These are phyloP conservation scores for Palaemon carinicauda DNA, from an alignment of 1,140 invertebrate species.

Conservation along the genomic window DNA sequence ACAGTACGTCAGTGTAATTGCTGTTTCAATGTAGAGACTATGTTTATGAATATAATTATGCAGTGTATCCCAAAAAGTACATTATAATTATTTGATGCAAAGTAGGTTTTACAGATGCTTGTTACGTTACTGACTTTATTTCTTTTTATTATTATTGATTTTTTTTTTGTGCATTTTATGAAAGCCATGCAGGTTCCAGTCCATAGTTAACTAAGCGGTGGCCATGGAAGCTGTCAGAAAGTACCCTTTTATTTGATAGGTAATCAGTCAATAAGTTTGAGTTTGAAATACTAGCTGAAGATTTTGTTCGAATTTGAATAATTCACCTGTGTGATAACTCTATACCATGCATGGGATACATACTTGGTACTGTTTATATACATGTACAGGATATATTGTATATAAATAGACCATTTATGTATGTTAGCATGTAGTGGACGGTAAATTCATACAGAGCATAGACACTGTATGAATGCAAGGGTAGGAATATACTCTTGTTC, in stretches of 20 bases:
- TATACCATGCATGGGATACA: too few relatives aligned
- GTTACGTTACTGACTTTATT: not conserved
- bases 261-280: not conserved
- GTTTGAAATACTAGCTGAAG: too few relatives aligned
- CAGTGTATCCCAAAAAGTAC: conserved; percentile 45
- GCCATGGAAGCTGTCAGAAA: conserved; percentile 30
- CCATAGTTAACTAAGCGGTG: conserved; percentile 57
- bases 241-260: not conserved
- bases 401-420: too few relatives aligned
- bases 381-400: too few relatives aligned
- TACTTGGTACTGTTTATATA: too few relatives aligned
- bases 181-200: conserved; percentile 56
- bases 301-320: too few relatives aligned
- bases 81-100: conserved; percentile 44
- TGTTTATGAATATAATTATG: conserved; percentile 36
- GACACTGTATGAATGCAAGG: too few relatives aligned
- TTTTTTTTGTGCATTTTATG: conserved; percentile 40
- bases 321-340: too few relatives aligned
- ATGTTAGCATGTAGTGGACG: too few relatives aligned
- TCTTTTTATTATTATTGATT: conserved; percentile 15
- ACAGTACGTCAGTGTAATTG: conserved; percentile 57
- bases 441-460: too few relatives aligned
- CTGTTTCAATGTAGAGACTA: conserved; percentile 47
- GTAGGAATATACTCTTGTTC: too few relatives aligned
- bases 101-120: conserved; percentile 6